Conservation (phyloP, 2,888 invertebrate species). For the Malthinus seriepunctatus region DNA sequence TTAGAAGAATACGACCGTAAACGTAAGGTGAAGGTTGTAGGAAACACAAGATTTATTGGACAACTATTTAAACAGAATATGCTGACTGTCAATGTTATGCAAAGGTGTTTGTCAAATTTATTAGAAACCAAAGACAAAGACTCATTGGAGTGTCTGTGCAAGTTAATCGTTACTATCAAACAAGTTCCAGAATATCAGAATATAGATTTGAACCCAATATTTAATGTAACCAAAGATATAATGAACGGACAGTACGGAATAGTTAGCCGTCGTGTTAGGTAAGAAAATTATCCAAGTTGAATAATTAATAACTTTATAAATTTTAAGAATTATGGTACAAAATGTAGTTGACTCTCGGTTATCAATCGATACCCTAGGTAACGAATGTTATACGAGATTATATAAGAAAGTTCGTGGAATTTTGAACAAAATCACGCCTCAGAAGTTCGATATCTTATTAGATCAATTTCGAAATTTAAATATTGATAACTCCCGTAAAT, state of each 20-base stretch:
- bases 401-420: conserved; percentile 85
- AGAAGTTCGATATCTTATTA: conserved; percentile 85
- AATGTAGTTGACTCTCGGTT: too few relatives aligned
- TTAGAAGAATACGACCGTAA: conserved; percentile 55
- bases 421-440: conserved; percentile 92
- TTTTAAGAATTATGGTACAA: too few relatives aligned
- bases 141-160: conserved; percentile 85
- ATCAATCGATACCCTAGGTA: too few relatives aligned
- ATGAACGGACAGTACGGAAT: too few relatives aligned
- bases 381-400: too few relatives aligned
- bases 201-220: too few relatives aligned
- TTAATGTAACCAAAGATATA: too few relatives aligned
- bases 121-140: conserved; percentile 78
- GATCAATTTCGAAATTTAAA: conserved; percentile 75
- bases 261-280: too few relatives aligned
- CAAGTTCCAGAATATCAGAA: conserved; percentile 66
- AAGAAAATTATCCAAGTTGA: too few relatives aligned
- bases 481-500: conserved; percentile 77
- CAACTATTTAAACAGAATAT: conserved; percentile 86
- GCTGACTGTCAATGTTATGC: conserved; percentile 82
- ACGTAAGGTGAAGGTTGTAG: conserved; percentile 81
- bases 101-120: conserved; percentile 74
- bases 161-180: conserved; percentile 83
- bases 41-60: conserved; percentile 65
- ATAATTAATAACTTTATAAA: too few relatives aligned